Base-by-base conservation (phyloP, 2,797 vertebrate species). In the Spinibarbus caldwelli region DNA sequence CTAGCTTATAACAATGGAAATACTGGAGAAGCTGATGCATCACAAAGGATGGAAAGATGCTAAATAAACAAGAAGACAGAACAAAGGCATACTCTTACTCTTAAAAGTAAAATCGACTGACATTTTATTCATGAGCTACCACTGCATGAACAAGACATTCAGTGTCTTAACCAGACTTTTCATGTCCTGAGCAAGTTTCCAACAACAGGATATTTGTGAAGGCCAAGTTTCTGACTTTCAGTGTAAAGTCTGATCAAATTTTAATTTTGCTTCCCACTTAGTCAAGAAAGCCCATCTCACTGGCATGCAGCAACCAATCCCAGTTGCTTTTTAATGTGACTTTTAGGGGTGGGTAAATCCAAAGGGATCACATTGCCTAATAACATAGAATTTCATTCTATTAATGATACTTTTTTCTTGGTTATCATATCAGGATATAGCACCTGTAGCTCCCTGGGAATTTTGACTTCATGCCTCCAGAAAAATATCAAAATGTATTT, bases 41-140 rank as follows among this genome's bases (percentile, higher is more conserved):
- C 29, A 59, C 71, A 80, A 76, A 85, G n/a, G 81, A 87, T 78
- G 67, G 38, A n/a, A 57, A 62, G 59, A 80, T 66, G 84, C 19
- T 76, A 70, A 81, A 78, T 71, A 71, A 71, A 71, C 29, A 59
- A 26, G 72, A 81, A 31, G 12, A 79, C 59, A 52, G 17, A 85
- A 75, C 71, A 43, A 78, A 38, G 49, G 4, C 31, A 77, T 49
- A 57, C 21, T 78, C 21, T 67, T 49, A 38, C n/a, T 23, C 52
- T 0, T 26, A 21, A 45, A 84, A 71, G 78, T 72, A 47, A 62
- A 79, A 73, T 23, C 62, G 31, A 45, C 36, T 38, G 52, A 71
- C 41, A 43, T 62, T 62, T 26, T 64, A 43, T 64, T 62, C n/a
- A 78, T 43, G 38, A 45, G 26, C 38, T 78, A 78, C 38, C 38